These are phyloP conservation scores for Eupelmus urozonus DNA, from an alignment of 2,888 invertebrate species.

Conservation along the genomic window DNA sequence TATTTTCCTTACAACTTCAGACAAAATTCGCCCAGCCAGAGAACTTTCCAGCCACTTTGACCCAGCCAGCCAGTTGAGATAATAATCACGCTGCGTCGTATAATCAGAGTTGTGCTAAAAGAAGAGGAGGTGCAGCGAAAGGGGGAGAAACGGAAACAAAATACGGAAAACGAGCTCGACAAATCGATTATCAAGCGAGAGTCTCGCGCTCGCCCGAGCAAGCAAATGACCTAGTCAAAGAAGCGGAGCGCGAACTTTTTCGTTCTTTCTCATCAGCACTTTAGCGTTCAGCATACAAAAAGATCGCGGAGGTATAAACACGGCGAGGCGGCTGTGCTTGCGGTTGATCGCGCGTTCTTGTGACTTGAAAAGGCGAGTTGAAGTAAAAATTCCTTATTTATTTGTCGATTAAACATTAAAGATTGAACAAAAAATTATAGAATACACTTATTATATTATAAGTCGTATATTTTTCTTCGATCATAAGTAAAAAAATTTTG, in stretches of 20 bases:
- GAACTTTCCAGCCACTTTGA: too few species aligned
- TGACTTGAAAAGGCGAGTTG: background rate
- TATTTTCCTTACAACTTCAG: too few species aligned
- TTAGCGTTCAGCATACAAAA: slow-evolving; percentile 6
- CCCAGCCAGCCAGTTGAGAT: too few species aligned
- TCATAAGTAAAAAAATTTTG: too few species aligned
- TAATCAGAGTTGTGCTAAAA: slow-evolving; percentile 6
- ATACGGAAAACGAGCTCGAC: slow-evolving; percentile 26
- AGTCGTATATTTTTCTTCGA: too few species aligned
- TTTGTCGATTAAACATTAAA: too few species aligned
- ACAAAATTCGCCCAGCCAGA: too few species aligned
- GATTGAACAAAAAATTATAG: too few species aligned
- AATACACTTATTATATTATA: too few species aligned
- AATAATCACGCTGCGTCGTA: background rate
- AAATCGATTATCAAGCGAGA: slow-evolving; percentile 18
- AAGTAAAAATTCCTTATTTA: background rate
- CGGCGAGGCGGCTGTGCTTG: background rate
- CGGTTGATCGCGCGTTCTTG: background rate
- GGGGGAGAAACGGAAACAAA: slow-evolving; percentile 1
- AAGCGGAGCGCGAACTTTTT: slow-evolving; percentile 19
- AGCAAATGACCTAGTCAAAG: slow-evolving; percentile 29
- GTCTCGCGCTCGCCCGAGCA: slow-evolving; percentile 6
- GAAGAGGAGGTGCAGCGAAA: background rate
- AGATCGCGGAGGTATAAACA: background rate
- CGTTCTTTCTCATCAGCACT: slow-evolving; percentile 25